Conservation (phyloP, 2,888 invertebrate genomes). For the Plebejus anna region DNA sequence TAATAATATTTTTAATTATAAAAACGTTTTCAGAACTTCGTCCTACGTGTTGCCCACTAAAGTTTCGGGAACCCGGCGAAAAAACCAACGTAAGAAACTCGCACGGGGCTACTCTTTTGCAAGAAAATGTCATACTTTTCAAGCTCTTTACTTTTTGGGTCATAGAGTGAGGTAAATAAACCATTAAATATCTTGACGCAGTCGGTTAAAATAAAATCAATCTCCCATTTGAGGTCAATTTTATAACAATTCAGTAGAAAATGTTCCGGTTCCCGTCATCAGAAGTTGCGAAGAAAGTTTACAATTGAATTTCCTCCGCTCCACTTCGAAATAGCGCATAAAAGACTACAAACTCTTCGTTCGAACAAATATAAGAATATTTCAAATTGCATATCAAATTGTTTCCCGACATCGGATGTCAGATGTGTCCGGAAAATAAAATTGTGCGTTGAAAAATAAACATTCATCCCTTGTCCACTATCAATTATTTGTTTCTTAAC, state of each 20-base stretch:
- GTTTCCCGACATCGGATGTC: background rate
- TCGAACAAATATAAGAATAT: constrained; percentile 36
- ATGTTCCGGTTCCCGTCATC: constrained; percentile 57
- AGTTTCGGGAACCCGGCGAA: too few relatives aligned
- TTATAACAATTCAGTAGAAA: constrained; percentile 45
- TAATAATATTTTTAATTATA: too few relatives aligned
- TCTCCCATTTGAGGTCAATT: constrained; percentile 36
- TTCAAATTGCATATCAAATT: constrained; percentile 30
- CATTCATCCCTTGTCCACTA: background rate
- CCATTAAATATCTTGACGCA: background rate
- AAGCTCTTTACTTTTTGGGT: background rate
- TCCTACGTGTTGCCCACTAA: too few relatives aligned
- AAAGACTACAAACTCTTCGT: constrained; percentile 38
- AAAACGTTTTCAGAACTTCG: too few relatives aligned
- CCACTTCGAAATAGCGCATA: constrained; percentile 44
- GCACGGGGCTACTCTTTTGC: too few relatives aligned
- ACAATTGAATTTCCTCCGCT: constrained; percentile 52
- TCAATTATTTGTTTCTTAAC: too few relatives aligned
- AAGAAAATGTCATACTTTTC: too few relatives aligned
- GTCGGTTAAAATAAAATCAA: constrained; percentile 34
- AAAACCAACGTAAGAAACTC: too few relatives aligned
- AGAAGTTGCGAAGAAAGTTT: constrained; percentile 51
- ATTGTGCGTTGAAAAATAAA: background rate
- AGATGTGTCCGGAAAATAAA: background rate
- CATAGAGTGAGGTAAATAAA: background rate